Percentiles rank a stretch among this genome's conserved stretches.
These are phyloP conservation scores for Epinephelus awoara DNA, from an alignment of 2,797 vertebrate species.

Conservation along the genomic window DNA sequence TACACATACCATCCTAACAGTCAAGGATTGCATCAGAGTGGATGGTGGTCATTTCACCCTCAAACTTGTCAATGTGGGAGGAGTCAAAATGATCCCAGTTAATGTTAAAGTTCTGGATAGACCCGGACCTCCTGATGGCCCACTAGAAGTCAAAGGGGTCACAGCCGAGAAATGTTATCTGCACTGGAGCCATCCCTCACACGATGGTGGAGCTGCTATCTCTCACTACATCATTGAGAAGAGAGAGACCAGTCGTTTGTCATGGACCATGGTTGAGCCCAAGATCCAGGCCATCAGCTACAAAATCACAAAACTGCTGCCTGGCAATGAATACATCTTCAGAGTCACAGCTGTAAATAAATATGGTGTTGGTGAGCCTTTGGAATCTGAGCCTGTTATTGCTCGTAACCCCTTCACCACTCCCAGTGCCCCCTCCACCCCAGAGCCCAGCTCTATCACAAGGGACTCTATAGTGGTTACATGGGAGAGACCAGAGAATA, in stretches of 20 bases:
- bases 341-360: constrained; percentile 99
- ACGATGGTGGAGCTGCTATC: constrained; percentile 96
- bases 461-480: constrained; percentile 94
- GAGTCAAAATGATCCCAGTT: constrained; percentile 93
- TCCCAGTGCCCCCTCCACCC: constrained; percentile 92
- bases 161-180: constrained; percentile 95
- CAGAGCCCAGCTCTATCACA: constrained; percentile 90
- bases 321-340: constrained; percentile 98
- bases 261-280: constrained; percentile 95
- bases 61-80: constrained; percentile 93
- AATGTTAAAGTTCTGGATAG: constrained; percentile 96
- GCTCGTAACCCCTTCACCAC: constrained; percentile 95
- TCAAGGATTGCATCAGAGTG: constrained; percentile 89
- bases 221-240: constrained; percentile 97
- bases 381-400: constrained; percentile 92
- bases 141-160: constrained; percentile 92
- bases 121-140: constrained; percentile 95
- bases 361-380: constrained; percentile 96
- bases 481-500: constrained; percentile 95
- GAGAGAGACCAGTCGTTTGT: constrained; percentile 96
- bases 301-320: constrained; percentile 96
- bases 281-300: constrained; percentile 94
- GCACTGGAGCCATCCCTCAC: constrained; percentile 95
- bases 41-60: constrained; percentile 95
- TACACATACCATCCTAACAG: constrained; percentile 90